Base-by-base conservation (phyloP, 2,888 invertebrate genomes). In the Malthinus flaveolus region DNA sequence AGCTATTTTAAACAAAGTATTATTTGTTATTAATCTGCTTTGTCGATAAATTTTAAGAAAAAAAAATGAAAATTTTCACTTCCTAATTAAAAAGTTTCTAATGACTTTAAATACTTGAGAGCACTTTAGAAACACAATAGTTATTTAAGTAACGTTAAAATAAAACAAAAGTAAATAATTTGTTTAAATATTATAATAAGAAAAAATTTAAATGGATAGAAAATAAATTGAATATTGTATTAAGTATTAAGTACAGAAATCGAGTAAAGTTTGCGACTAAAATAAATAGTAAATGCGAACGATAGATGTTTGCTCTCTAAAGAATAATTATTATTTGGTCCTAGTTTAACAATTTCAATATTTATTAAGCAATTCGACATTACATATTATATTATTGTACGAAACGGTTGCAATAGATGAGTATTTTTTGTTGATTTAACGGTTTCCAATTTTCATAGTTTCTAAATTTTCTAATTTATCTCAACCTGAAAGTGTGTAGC, bases 321-420 rank as follows among this genome's bases (percentile, higher is more conserved):
- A 33, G 54, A 48, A 23, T 23, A 23, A 23, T 23, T 23, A 23
- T 23, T 23, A 23, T 23, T 23, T 51, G 47, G 56, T 56, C 55
- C 51, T 46, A 60, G 56, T 60, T 58, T 51, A 36, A 60, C 56
- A 51, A 56, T 48, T 44, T 51, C 51, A 60, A 60, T 60, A 60
- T 60, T 60, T 60, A 44, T 51, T 48, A 36, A 56, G 48, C 55
- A 55, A 47, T 46, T 35, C 32, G 12, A 10, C 11, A 49, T 33
- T 53, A 59, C 42, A 12, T n/a, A 10, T 10, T 23, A 42, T 13
- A 39, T 5, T n/a, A 10, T 10, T 23, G 15, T 13, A 39, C n/a
- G 13, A n/a, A 34, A 52, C 57, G 35, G 57, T 59, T 59, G 59
- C 52, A 59, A 59, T 49, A 49, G 54, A 54, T 39, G 12, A 12